Percentiles rank a stretch among this genome's conserved stretches.
Evolutionary conservation across 2,888 invertebrate genomes (phyloP).

Genomic region (Hypomecis punctinalis): DNA sequence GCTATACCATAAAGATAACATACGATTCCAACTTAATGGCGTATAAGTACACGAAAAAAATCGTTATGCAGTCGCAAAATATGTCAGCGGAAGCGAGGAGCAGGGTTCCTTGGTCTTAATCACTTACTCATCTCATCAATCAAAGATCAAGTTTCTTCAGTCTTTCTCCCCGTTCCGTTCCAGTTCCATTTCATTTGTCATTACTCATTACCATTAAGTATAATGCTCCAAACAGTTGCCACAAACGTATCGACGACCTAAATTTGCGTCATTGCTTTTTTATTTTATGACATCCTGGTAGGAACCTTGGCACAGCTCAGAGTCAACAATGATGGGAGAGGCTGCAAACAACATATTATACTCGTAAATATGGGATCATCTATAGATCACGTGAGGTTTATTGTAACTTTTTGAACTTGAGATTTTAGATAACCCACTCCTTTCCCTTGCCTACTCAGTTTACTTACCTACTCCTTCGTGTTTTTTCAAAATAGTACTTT

Average conservation of each 20-base stretch:
- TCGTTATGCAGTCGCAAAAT: too few relatives aligned
- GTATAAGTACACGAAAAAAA: too few relatives aligned
- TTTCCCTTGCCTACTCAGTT: too few relatives aligned
- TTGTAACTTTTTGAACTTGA: too few relatives aligned
- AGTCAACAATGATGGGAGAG: slow-evolving; percentile 41
- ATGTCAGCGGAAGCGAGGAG: too few relatives aligned
- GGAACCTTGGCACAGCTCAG: slow-evolving; percentile 32
- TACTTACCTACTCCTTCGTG: too few relatives aligned
- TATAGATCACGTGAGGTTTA: too few relatives aligned
- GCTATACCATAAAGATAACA: too few relatives aligned
- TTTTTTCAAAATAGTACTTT: too few relatives aligned
- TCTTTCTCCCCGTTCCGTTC: slow-evolving; percentile 11
- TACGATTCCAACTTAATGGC: too few relatives aligned
- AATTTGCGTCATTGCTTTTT: slow-evolving; percentile 29
- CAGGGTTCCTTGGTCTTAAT: neutral
- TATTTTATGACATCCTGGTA: slow-evolving; percentile 36
- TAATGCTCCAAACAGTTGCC: slow-evolving; percentile 14
- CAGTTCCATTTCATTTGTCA: slow-evolving; percentile 12
- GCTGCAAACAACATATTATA: slow-evolving; percentile 13
- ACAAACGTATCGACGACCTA: slow-evolving; percentile 28
- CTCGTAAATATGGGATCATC: too few relatives aligned
- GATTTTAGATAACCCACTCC: too few relatives aligned
- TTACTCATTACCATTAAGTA: slow-evolving; percentile 13
- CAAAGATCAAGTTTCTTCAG: neutral
- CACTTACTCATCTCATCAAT: neutral